Base-by-base conservation (phyloP, 2,113 vertebrate species). In the Laterallus jamaicensis region DNA sequence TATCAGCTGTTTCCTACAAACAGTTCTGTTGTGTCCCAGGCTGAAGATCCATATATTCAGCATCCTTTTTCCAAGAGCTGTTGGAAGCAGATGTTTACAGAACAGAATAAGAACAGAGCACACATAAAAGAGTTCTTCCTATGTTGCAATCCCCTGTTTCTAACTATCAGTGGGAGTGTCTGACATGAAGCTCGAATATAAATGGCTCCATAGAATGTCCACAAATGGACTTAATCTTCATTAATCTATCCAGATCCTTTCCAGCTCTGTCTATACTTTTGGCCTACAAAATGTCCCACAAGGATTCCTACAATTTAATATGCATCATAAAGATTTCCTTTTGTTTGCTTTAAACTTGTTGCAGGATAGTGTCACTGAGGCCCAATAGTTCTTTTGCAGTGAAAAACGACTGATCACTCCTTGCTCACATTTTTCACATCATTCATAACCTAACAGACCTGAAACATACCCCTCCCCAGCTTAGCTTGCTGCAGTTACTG, bases 1-100 rank as follows among this genome's bases (percentile, higher is more conserved):
- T 83, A 92, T 76, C 92, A 94, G 79, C 73, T 92, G 80, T 88
- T 92, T 90, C 73, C 62, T 93, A 63, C 64, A 92, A 92, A 83
- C 0, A 8, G 49, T 44, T 82, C 88, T 93, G 58, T 63, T 66
- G 58, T 83, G 52, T 83, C 55, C n/a, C 64, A 60, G 60, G 15
- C 42, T 74, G 47, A 81, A 88, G n/a, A 73, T 81, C 76, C 88
- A 28, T 77, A 58, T 78, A 94, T 44, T 74, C 79, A 63, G 59
- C 10, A 39, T 81, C 64, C 56, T 75, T 86, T 85, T 69, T 95
- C n/a, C 66, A 79, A 78, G 42, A 79, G 54, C 69, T 84, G 47
- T n/a, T 94, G 92, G 69, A 60, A 59, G 58, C 74, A 88, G 83
- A 86, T 82, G 67, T 69, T 86, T 81, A 35, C 44, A 75, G 60